Conservation (phyloP, 2,797 vertebrate genomes). For the Phataginus tetradactyla region DNA sequence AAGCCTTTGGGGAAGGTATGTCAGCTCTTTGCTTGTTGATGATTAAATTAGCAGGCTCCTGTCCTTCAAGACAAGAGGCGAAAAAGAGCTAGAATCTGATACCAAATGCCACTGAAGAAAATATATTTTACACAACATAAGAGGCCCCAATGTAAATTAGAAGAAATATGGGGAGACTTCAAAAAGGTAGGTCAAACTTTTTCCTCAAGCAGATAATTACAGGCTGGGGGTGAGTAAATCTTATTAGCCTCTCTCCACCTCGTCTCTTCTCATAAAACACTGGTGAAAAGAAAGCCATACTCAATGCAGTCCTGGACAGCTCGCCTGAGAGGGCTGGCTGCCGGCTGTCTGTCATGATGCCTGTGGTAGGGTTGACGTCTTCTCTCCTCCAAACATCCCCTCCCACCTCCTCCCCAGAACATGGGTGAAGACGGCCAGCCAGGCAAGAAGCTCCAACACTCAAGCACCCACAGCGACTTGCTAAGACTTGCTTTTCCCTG, state of each 20-base stretch:
- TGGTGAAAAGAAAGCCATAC: constrained; percentile 68
- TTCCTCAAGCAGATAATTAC: constrained; percentile 89
- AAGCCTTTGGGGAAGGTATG: constrained; percentile 71
- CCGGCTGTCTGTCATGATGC: not conserved
- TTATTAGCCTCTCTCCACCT: constrained; percentile 87
- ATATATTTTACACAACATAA: constrained; percentile 86
- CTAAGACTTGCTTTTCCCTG: not conserved
- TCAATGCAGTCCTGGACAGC: constrained; percentile 38
- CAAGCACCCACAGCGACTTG: not conserved
- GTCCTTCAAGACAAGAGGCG: constrained; percentile 77
- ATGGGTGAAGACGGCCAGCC: not conserved
- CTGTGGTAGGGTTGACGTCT: not conserved
- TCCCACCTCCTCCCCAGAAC: accelerated
- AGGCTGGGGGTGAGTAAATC: constrained; percentile 88
- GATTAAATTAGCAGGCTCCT: constrained; percentile 81
- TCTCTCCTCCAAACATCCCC: not conserved
- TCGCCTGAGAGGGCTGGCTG: not conserved
- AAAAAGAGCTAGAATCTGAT: constrained; percentile 81
- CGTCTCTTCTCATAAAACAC: constrained; percentile 82
- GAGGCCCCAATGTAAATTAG: constrained; percentile 85
- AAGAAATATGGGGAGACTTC: constrained; percentile 88
- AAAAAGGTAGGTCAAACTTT: constrained; percentile 88
- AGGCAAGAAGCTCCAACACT: not conserved
- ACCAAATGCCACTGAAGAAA: constrained; percentile 81
- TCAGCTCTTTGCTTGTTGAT: constrained; percentile 53